Base-by-base conservation (phyloP, 1,140 invertebrate species). In the Campoletis sonorensis region DNA sequence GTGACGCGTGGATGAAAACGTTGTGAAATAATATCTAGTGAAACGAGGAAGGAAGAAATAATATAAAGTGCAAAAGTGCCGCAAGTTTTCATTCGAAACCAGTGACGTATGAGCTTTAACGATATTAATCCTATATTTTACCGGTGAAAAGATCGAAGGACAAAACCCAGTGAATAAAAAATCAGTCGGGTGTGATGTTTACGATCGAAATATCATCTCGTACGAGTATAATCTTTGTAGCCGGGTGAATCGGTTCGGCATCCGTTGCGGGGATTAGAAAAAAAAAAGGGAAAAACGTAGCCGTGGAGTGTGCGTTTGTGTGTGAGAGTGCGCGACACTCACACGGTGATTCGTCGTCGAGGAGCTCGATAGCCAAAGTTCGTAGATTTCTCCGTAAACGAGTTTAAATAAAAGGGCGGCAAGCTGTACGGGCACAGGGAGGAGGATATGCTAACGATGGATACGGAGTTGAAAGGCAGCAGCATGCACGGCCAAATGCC, bases 381-480 rank as follows among this genome's bases (percentile, higher is more conserved):
- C 21, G 51, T 76, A 77, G 45, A 33, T 80, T 84, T 86, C 79
- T 68, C 82, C 82, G 71, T 82, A 49, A 81, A 79, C 64, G 49
- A 71, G 54, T 54, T 84, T 64, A n/a, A 81, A 86, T 64, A 86
- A 83, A 93, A 94, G 87, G 80, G 82, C 89, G 92, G 90, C 94
- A 95, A 95, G 89, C 94, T 95, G 95, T 95, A 94, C 94, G 93
- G 93, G 86, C 94, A 93, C 89, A 92, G 94, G 92, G 94, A 94
- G 91, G 94, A 95, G 90, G 95, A 95, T 85, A 97, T 97, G 96
- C 93, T 97, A 91, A 97, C 96, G 92, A 96, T 97, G 96, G 96
- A 97, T 94, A 93, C 95, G 91, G 96, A 97, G 91, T 93, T 97
- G 90, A 97, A 97, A 91, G 96, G 96, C 92, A 95, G 95, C 92